These are phyloP conservation scores for Drosophila algonquin DNA, from an alignment of 2,888 invertebrate genomes.

Conservation along the genomic window DNA sequence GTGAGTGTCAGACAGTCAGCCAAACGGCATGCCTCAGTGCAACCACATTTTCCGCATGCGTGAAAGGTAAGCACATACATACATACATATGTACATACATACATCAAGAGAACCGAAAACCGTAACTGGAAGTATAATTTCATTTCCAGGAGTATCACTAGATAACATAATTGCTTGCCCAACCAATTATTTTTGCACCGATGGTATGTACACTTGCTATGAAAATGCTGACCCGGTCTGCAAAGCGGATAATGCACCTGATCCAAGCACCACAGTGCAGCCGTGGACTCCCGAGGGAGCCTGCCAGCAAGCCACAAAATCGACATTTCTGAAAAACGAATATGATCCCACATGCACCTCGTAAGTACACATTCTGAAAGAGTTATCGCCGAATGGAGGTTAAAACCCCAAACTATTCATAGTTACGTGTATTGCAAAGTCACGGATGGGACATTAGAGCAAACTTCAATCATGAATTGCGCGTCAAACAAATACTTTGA, in stretches of 20 bases:
- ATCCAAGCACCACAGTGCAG: slow-evolving; percentile 4
- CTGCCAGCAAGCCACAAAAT: slow-evolving; percentile 18
- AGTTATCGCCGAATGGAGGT: background rate
- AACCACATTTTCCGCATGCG: slow-evolving; percentile 55
- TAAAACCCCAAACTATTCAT: background rate
- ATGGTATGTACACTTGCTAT: slow-evolving; percentile 54
- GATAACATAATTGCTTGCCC: slow-evolving; percentile 46
- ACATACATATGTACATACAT: too few relatives aligned
- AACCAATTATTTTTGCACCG: slow-evolving; percentile 54
- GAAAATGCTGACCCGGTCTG: slow-evolving; percentile 24
- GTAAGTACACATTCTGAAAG: slow-evolving; percentile 23
- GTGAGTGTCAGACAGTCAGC: slow-evolving; percentile 49
- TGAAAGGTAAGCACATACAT: background rate
- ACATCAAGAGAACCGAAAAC: background rate
- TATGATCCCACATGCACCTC: slow-evolving; percentile 47
- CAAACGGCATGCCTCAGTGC: slow-evolving; percentile 57
- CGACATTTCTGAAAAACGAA: slow-evolving; percentile 26
- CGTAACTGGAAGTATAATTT: background rate
- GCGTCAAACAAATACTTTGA: background rate
- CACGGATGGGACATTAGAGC: background rate
- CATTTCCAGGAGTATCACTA: slow-evolving; percentile 37
- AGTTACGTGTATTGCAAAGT: background rate
- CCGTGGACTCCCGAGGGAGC: slow-evolving; percentile 16
- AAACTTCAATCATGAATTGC: background rate
- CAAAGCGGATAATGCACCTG: background rate